These are phyloP conservation scores for Fulica atra DNA, from an alignment of 2,113 vertebrate genomes.

Conservation along the genomic window DNA sequence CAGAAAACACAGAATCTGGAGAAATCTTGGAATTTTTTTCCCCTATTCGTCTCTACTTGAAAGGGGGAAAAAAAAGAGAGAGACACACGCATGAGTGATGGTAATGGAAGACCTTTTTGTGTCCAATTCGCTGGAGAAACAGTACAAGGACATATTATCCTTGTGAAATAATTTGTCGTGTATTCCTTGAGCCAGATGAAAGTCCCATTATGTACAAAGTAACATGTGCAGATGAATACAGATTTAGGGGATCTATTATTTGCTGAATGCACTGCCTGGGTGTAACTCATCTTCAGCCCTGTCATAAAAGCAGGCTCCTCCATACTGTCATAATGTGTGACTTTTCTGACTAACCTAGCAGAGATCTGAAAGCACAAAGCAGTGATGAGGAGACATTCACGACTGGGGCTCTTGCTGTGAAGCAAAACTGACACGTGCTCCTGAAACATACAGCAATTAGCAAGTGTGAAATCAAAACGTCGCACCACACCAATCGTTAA, in stretches of 20 bases:
- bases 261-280: neutral
- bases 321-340: neutral
- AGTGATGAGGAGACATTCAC: neutral
- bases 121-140: slow-evolving; percentile 22
- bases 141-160: slow-evolving; percentile 30
- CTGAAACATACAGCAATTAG: neutral
- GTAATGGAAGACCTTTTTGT: slow-evolving; percentile 35
- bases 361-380: neutral
- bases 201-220: slow-evolving; percentile 21
- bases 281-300: neutral
- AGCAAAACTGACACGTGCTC: neutral
- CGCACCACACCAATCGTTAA: neutral
- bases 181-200: slow-evolving; percentile 36
- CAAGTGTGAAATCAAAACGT: slow-evolving; percentile 7
- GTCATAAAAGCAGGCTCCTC: neutral
- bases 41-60: neutral
- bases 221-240: slow-evolving; percentile 22
- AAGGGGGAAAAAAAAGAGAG: neutral
- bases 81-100: neutral
- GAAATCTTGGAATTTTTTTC: neutral
- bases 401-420: neutral
- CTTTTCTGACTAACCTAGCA: neutral
- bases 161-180: slow-evolving; percentile 40
- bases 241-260: slow-evolving; percentile 7
- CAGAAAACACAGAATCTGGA: neutral